These are phyloP conservation scores for Rhingia rostrata DNA, from an alignment of 2,888 invertebrate genomes.

Conservation along the genomic window DNA sequence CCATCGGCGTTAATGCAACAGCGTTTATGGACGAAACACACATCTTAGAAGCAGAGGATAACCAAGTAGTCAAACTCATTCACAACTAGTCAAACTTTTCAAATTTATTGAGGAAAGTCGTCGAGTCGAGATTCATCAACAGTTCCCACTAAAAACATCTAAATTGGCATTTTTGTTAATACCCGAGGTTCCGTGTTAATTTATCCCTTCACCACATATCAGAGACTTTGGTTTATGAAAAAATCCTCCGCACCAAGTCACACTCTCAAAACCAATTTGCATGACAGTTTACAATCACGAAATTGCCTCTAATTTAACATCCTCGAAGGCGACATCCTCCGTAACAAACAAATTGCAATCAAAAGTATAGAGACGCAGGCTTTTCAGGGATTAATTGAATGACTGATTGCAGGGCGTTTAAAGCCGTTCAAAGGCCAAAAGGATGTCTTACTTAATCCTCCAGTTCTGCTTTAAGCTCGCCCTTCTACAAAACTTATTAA, in stretches of 20 bases:
- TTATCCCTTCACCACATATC: background rate
- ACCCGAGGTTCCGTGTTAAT: too few relatives aligned
- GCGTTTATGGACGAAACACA: too few relatives aligned
- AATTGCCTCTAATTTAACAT: slow-evolving; percentile 6
- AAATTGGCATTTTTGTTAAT: too few relatives aligned
- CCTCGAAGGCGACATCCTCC: background rate
- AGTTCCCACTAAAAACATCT: too few relatives aligned
- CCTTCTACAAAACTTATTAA: slow-evolving; percentile 66
- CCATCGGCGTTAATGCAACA: too few relatives aligned
- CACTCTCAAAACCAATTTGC: background rate
- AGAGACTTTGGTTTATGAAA: background rate
- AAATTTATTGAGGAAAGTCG: too few relatives aligned
- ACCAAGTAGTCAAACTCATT: too few relatives aligned
- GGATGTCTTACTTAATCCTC: slow-evolving; percentile 64
- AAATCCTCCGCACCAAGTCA: background rate
- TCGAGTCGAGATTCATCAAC: too few relatives aligned
- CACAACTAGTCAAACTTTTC: too few relatives aligned
- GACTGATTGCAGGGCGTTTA: slow-evolving; percentile 66
- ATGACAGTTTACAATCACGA: slow-evolving; percentile 7
- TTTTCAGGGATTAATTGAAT: slow-evolving; percentile 68
- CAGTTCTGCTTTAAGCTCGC: slow-evolving; percentile 62
- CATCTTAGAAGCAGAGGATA: too few relatives aligned
- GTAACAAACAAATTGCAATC: slow-evolving; percentile 29
- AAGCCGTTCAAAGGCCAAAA: slow-evolving; percentile 59
- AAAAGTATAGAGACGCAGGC: slow-evolving; percentile 53